These are phyloP conservation scores for Formica selysi DNA, from an alignment of 1,140 invertebrate species.

Conservation along the genomic window DNA sequence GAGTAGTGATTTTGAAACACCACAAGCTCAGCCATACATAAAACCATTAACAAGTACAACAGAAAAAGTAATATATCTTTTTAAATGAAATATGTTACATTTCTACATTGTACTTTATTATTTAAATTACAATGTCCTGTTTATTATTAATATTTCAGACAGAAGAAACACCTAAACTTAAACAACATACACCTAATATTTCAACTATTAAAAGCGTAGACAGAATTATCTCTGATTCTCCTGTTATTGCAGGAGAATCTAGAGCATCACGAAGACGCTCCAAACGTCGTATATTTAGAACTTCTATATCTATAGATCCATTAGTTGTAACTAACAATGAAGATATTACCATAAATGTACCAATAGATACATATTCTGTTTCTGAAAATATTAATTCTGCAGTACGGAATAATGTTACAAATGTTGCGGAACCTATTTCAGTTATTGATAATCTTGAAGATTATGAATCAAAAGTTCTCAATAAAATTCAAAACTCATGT, in stretches of 20 bases:
- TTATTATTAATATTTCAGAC: conserved; percentile 56
- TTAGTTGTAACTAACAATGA: conserved; percentile 39
- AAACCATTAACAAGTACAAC: not conserved
- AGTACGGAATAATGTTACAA: not conserved
- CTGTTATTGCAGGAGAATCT: conserved; percentile 66
- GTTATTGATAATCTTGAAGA: not conserved
- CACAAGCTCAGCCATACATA: conserved; percentile 56
- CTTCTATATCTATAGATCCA: conserved; percentile 30
- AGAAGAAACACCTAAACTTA: conserved; percentile 9
- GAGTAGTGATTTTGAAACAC: conserved; percentile 82
- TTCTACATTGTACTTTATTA: conserved; percentile 14
- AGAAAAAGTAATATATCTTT: conserved; percentile 18
- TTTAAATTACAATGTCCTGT: not conserved
- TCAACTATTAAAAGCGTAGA: conserved; percentile 35
- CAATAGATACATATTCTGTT: not conserved
- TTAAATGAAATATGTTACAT: not conserved
- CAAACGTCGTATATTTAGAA: conserved; percentile 78
- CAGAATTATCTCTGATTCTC: conserved; percentile 66
- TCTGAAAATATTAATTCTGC: conserved; percentile 4
- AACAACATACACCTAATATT: conserved; percentile 53
- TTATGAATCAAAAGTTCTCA: not conserved
- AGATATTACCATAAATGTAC: not conserved
- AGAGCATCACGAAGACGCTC: conserved; percentile 58
- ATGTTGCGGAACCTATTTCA: not conserved
- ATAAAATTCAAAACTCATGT: not conserved